Conservation (phyloP, 2,888 invertebrate genomes). For the Cheilosia urbana region DNA sequence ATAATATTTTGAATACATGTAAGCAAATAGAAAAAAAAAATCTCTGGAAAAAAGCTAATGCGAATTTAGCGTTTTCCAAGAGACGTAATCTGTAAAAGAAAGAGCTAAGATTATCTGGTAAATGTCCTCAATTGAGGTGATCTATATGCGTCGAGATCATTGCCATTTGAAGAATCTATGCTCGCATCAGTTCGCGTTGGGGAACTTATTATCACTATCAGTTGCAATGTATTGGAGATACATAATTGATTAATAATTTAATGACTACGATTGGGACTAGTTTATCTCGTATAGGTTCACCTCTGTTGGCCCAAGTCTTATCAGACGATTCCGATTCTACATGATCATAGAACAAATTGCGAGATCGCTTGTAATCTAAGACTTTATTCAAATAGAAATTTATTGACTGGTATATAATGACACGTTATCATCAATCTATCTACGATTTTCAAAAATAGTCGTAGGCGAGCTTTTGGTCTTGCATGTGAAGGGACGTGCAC, state of each 20-base stretch:
- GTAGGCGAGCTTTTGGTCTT: too few relatives aligned
- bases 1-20: neutral
- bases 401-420: neutral
- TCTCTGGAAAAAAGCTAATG: neutral
- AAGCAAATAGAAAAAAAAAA: neutral
- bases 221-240: neutral
- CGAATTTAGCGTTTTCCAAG: slow-evolving; percentile 10
- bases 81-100: neutral
- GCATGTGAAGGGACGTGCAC: too few relatives aligned
- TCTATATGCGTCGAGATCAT: neutral
- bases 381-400: too few relatives aligned
- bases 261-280: neutral
- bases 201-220: neutral
- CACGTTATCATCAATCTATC: neutral
- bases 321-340: slow-evolving; percentile 12
- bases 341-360: neutral
- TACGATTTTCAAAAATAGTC: too few relatives aligned
- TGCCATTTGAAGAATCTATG: neutral
- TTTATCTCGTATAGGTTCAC: slow-evolving; percentile 12
- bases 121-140: neutral
- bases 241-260: slow-evolving; percentile 18
- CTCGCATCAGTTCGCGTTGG: neutral
- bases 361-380: neutral
- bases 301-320: slow-evolving; percentile 7
- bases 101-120: neutral